phyloP scores from a whole-genome alignment of 1,140 invertebrate genomes.

The Leptestheria dahalacensis region DNA sequence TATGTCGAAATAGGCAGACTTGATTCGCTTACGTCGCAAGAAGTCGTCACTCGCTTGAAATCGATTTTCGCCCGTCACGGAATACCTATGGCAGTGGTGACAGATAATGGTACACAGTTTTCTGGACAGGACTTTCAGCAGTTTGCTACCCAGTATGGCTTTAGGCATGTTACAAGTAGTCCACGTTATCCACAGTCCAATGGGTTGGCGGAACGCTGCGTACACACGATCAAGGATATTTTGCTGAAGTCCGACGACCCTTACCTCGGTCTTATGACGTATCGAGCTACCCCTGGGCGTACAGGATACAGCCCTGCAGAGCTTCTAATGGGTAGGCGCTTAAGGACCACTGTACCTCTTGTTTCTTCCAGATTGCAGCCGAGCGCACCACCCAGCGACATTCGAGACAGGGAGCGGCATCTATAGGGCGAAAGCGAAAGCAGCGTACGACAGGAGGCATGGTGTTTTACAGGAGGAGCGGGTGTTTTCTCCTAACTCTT shows the following conservation, averaged over 20 bases:
- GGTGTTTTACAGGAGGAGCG: background rate
- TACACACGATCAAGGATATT: background rate
- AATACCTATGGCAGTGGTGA: background rate
- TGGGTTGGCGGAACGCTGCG: background rate
- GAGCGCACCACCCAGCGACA: too few species aligned
- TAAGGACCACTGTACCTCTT: background rate
- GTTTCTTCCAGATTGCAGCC: background rate
- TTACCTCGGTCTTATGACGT: background rate
- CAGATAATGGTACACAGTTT: background rate
- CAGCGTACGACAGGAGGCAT: background rate
- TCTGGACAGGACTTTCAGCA: background rate
- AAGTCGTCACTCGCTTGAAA: background rate
- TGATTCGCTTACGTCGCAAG: background rate
- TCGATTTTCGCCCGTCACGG: too few species aligned
- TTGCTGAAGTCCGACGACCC: background rate
- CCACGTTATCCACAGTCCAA: background rate
- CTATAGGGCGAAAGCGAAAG: background rate
- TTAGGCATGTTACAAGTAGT: background rate
- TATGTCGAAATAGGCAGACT: background rate
- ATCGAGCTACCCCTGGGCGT: background rate
- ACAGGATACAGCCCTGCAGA: background rate
- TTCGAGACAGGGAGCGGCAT: background rate
- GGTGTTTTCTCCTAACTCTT: background rate
- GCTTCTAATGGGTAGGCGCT: background rate
- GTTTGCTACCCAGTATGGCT: background rate